Evolutionary conservation across 2,797 vertebrate genomes (phyloP).

Genomic region (Schizopygopsis malacanthus): DNA sequence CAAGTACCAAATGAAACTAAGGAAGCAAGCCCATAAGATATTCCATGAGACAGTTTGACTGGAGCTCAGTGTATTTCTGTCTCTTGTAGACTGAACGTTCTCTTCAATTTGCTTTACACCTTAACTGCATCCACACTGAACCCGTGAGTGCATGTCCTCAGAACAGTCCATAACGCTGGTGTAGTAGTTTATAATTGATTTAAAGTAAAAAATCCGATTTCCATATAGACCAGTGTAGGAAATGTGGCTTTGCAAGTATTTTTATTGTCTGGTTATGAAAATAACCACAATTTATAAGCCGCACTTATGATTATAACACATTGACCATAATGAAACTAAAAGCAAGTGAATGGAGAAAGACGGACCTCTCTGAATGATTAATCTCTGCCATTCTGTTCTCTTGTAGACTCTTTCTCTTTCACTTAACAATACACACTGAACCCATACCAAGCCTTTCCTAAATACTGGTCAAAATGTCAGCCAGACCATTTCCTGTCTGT

Average conservation of each 20-base stretch:
- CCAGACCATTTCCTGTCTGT: not conserved
- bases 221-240: not conserved
- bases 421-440: not conserved
- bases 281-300: not conserved
- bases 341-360: not conserved
- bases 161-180: no score
- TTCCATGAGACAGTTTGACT: no score
- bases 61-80: no score
- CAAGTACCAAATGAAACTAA: no score
- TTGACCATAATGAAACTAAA: slow-evolving; percentile 6
- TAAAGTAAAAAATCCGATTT: not conserved
- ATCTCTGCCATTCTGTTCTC: not conserved
- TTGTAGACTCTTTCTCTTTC: slow-evolving; percentile 16
- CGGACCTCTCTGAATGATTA: not conserved
- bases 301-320: not conserved
- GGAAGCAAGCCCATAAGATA: no score
- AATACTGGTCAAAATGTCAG: slow-evolving; percentile 9
- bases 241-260: not conserved
- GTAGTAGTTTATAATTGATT: not conserved
- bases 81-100: no score
- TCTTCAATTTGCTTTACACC: no score
- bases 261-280: not conserved
- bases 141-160: no score
- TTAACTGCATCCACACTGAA: no score
- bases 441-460: not conserved